Base-by-base conservation (phyloP, 2,113 vertebrate species). In the Ailurus styani region DNA sequence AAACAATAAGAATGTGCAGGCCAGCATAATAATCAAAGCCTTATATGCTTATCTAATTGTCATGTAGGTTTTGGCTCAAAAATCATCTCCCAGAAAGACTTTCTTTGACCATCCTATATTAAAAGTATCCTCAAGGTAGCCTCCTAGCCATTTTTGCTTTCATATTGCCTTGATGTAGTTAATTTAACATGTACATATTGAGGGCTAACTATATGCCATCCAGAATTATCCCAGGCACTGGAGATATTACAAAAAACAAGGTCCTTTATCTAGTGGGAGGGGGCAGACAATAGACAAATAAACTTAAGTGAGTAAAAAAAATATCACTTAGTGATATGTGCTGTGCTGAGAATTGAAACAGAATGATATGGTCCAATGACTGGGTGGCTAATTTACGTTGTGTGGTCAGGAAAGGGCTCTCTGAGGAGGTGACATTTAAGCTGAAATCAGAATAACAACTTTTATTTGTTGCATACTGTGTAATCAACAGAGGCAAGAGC, bases 391-490 rank as follows among this genome's bases (percentile, higher is more conserved):
- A 90, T 54, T 78, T 83, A 91, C 64, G 73, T 72, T 77, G 5
- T 77, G 34, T 29, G 17, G 50, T 82, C 27, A 86, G 62, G 72
- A 70, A 82, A 96, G 31, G 3, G 60, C 25, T 29, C 17, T 79
- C 72, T 72, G 78, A 77, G 90, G 92, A 97, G 18, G 34, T 84
- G 47, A 89, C 52, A n/a, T 90, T 96, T 90, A 79, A 87, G 42
- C 31, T 81, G 77, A 94, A 79, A 62, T 88, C 47, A 84, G 40
- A 73, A 47, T 70, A 57, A 95, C 50, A 37, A 10, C 18, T 72
- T 87, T 84, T 91, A n/a, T 18, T 89, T 84, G 84, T 95, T 73
- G 42, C 1, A 11, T 52, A 34, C 37, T 87, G 3, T 84, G 34
- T 55, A n/a, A 91, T 60, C 34, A n/a, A 64, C 47, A 77, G 55